Evolutionary conservation across 2,888 invertebrate species (phyloP), one percentile per base, ranked within the genome.

Genomic region (Lasioglossum lativentre): DNA sequence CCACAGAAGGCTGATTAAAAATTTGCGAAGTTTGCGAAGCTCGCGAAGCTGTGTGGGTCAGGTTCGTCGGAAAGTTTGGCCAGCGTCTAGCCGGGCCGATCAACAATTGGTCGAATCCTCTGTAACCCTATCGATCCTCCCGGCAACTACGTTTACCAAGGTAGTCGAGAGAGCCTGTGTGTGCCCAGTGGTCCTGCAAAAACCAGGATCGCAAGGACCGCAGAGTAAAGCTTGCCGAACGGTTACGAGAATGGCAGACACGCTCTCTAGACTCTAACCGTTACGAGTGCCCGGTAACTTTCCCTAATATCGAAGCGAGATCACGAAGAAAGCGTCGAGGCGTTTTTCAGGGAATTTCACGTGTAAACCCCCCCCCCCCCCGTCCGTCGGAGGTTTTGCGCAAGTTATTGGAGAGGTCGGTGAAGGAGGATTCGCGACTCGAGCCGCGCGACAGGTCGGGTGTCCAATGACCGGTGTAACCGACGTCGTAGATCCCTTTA

Each of bases 401-500:
- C 59, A 27, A 27, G 27, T 59, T 59, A 59, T 14, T 27, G 59
- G 27, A 27, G 59, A 27, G 59, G 2, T 27, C 59, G 27, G 27
- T 1, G 27, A 34, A 66, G 19, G 8, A 19, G 66, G 34, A 34
- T 66, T 66, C 66, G 66, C 66, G 66, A 23, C 34, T 34, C 23
- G 34, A 30, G 66, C 19, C 66, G 66, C 66, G 66, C 78, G n/a
- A 10, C 71, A 63, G 42, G 77, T 70, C 82, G 59, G 59, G 45
- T 38, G 66, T 80, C 73, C 75, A 52, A 59, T 71, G 56, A 63
- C 75, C 78, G 66, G 68, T 66, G 77, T 45, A 38, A 71, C 71
- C 71, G 40, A 10, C 80, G 40, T 79, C 63, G 66, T 68, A 75
- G 45, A 86, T 88, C 79, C 79, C 56, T 85, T 88, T 87, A 88